phyloP scores from a whole-genome alignment of 2,113 vertebrate genomes.

The Notothenia coriiceps region DNA sequence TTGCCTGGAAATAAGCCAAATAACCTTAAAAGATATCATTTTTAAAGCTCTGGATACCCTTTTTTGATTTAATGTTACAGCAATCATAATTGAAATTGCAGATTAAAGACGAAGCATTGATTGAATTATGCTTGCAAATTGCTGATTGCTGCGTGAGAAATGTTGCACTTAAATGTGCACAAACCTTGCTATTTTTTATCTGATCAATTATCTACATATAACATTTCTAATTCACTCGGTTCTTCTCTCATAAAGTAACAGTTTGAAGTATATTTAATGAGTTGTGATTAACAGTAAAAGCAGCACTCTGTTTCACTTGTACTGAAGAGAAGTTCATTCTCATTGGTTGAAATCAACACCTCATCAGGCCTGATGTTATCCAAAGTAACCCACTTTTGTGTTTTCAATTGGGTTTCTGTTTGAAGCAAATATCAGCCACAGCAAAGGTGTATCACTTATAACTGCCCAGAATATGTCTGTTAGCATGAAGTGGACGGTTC shows the following conservation, averaged over 20 bases:
- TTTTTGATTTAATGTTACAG: background rate
- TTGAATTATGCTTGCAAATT: background rate
- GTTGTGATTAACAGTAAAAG: conserved; percentile 3
- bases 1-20: background rate
- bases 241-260: background rate
- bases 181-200: background rate
- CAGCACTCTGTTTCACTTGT: conserved; percentile 32
- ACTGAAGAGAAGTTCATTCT: conserved; percentile 42
- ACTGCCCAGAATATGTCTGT: background rate
- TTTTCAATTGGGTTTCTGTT: conserved; percentile 5
- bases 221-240: background rate
- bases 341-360: conserved; percentile 19
- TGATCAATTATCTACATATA: background rate
- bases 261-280: conserved; percentile 5
- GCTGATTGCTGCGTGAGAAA: background rate
- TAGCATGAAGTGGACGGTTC: background rate
- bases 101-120: background rate
- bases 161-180: background rate
- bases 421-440: background rate
- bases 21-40: background rate
- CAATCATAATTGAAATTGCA: background rate
- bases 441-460: background rate
- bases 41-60: background rate
- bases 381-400: conserved; percentile 22
- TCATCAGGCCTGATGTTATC: conserved; percentile 50